A percentile compares a stretch with the other conserved stretches of the same genome.
Conservation (phyloP, 2,797 vertebrate genomes). For the Helostoma temminkii region DNA sequence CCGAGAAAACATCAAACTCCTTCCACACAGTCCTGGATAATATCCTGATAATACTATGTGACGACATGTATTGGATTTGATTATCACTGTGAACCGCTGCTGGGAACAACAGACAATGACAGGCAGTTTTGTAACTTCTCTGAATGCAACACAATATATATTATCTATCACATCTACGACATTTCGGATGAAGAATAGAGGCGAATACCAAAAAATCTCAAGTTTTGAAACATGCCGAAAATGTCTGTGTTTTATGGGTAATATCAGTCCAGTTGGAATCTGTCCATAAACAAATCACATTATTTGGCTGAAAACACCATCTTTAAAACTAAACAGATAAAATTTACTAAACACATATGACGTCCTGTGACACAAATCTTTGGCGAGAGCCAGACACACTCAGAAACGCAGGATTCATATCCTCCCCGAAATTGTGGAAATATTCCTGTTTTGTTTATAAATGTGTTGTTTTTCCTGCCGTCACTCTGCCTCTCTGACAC, state of each 20-base stretch:
- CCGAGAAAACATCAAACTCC: conserved; percentile 21
- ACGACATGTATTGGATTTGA: conserved; percentile 30
- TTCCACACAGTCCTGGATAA: conserved; percentile 34
- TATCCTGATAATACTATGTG: conserved; percentile 42
- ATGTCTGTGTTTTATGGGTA: conserved; percentile 17
- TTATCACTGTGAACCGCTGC: neutral
- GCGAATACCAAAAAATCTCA: neutral
- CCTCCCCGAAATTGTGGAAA: conserved; percentile 7
- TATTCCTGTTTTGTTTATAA: conserved; percentile 37
- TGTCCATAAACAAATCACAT: conserved; percentile 44
- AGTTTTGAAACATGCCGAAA: conserved; percentile 1
- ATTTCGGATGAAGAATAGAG: no score
- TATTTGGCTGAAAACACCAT: conserved; percentile 13
- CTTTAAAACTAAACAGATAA: conserved; percentile 49
- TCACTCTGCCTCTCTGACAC: conserved; percentile 11
- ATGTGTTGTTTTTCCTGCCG: conserved; percentile 21
- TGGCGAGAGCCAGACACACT: neutral
- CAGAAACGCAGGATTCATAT: neutral
- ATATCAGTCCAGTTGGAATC: conserved; percentile 34
- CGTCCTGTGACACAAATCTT: conserved; percentile 22
- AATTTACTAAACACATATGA: conserved; percentile 43
- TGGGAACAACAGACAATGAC: neutral
- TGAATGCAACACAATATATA: neutral
- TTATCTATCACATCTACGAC: neutral
- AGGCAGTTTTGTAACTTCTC: neutral